Conservation (phyloP, 2,888 invertebrate genomes). For the Stictocephala bisonia region DNA sequence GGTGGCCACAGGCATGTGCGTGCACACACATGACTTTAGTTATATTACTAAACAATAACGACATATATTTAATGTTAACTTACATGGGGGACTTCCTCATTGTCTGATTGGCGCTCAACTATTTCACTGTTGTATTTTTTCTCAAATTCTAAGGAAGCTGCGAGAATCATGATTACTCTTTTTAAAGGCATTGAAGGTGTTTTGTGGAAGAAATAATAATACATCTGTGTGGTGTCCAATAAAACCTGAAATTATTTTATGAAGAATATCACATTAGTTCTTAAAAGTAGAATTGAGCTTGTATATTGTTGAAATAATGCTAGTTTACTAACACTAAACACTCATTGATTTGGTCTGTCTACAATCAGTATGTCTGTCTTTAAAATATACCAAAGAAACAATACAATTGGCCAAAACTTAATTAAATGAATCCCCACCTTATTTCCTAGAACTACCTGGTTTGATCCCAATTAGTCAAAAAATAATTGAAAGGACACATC, state of each 20-base stretch:
- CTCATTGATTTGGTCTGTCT: not conserved
- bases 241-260: slow-evolving; percentile 77
- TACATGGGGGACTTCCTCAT: slow-evolving; percentile 93
- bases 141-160: slow-evolving; percentile 97
- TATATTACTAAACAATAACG: too few species aligned
- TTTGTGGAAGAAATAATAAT: slow-evolving; percentile 95
- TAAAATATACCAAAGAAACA: too few species aligned
- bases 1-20: too few species aligned
- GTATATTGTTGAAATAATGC: not conserved
- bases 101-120: slow-evolving; percentile 90
- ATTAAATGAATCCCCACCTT: too few species aligned
- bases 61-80: too few species aligned
- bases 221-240: slow-evolving; percentile 96
- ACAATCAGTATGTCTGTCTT: too few species aligned
- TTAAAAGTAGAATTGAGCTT: not conserved
- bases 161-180: slow-evolving; percentile 95
- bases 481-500: too few species aligned
- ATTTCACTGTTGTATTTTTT: slow-evolving; percentile 95
- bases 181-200: slow-evolving; percentile 96
- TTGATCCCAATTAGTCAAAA: too few species aligned
- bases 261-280: not conserved
- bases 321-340: not conserved
- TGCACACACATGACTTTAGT: too few species aligned
- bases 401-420: too few species aligned
- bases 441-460: too few species aligned